A percentile compares a stretch with the other conserved stretches of the same genome.
Conservation (phyloP, 2,888 invertebrate species). For the Hydroisotoma schaefferi region DNA sequence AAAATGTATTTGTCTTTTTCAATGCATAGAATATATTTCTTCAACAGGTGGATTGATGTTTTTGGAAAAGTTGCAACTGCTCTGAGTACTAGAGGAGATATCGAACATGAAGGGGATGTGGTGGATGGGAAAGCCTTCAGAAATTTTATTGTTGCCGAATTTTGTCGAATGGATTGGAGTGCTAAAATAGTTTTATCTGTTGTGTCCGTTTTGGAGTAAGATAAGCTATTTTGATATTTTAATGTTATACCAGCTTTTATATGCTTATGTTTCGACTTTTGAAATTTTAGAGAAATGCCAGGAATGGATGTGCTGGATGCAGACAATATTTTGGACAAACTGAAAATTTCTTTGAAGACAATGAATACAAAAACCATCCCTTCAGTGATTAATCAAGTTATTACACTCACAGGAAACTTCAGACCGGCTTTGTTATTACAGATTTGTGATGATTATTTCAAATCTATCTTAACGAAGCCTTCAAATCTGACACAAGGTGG, state of each 20-base stretch:
- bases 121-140: conserved; percentile 28
- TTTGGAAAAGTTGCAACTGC: conserved; percentile 37
- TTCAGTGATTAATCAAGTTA: conserved; percentile 35
- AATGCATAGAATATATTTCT: background rate
- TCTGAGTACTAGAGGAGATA: conserved; percentile 26
- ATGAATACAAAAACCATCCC: conserved; percentile 33
- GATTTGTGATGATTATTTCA: conserved; percentile 29
- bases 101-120: conserved; percentile 32
- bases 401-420: conserved; percentile 27
- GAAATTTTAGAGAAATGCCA: conserved; percentile 35
- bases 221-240: background rate
- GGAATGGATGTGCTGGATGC: conserved; percentile 25
- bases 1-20: background rate
- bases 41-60: conserved; percentile 42
- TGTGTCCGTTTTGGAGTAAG: conserved; percentile 37
- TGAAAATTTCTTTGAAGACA: conserved; percentile 6
- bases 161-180: conserved; percentile 37
- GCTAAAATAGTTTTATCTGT: conserved; percentile 34
- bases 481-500: no score
- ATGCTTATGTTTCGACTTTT: no score
- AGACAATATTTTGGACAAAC: conserved; percentile 19
- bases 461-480: background rate
- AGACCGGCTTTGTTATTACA: conserved; percentile 19
- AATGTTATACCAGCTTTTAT: background rate
- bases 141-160: conserved; percentile 27